Evolutionary conservation across 1,140 invertebrate genomes (phyloP).

Genomic region (Mizuhopecten yessoensis): DNA sequence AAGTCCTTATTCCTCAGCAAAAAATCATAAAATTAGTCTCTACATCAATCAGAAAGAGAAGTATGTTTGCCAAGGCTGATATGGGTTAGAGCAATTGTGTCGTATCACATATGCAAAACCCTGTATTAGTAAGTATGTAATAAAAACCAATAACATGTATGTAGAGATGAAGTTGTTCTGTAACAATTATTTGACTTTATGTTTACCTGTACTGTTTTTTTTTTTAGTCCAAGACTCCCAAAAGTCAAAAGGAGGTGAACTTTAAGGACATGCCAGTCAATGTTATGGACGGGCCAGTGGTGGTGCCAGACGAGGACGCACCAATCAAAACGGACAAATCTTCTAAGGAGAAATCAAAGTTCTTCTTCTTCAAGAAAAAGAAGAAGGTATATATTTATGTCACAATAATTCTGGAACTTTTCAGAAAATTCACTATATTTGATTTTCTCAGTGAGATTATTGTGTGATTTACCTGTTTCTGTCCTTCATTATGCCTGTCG

Average conservation of each 20-base stretch:
- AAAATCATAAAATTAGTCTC: too few species aligned
- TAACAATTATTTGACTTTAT: too few species aligned
- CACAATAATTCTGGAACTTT: neutral
- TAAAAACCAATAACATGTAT: too few species aligned
- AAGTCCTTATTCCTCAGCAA: too few species aligned
- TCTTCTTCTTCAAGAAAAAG: slow-evolving; percentile 79
- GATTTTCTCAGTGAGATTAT: neutral
- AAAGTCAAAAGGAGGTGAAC: slow-evolving; percentile 63
- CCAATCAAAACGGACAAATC: slow-evolving; percentile 73
- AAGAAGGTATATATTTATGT: slow-evolving; percentile 74
- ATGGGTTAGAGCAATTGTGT: too few species aligned
- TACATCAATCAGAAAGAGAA: too few species aligned
- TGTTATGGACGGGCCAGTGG: slow-evolving; percentile 70
- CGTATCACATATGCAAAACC: too few species aligned
- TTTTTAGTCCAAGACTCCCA: slow-evolving; percentile 60
- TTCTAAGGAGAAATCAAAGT: slow-evolving; percentile 71
- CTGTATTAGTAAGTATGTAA: too few species aligned
- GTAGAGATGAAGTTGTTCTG: too few species aligned
- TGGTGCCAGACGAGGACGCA: slow-evolving; percentile 70
- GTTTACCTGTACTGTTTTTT: too few species aligned
- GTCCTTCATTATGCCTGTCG: neutral
- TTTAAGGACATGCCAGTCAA: slow-evolving; percentile 72
- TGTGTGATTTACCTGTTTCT: slow-evolving; percentile 23
- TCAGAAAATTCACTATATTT: neutral
- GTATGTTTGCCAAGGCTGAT: too few species aligned